phyloP scores from a whole-genome alignment of 2,888 invertebrate species.

The Synergus umbraculus region DNA sequence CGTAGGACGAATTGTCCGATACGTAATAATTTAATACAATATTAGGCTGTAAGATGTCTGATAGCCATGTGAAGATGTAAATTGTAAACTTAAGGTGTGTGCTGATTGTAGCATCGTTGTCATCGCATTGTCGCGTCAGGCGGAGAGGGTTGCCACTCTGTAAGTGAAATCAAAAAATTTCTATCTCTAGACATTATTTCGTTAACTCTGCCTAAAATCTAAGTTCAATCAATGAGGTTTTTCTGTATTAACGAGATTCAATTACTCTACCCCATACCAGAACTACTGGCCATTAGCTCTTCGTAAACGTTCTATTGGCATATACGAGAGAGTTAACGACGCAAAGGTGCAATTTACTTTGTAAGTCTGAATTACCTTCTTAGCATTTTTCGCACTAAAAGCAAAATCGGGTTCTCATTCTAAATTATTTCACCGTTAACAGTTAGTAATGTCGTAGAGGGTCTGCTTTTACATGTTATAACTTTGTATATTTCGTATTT shows the following conservation, averaged over 20 bases:
- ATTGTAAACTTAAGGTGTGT: conserved; percentile 73
- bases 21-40: conserved; percentile 64
- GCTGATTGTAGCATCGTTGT: conserved; percentile 77
- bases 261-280: conserved; percentile 58
- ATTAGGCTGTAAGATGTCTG: conserved; percentile 71
- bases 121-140: conserved; percentile 76
- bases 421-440: conserved; percentile 49
- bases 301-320: conserved; percentile 56
- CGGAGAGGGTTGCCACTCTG: conserved; percentile 77
- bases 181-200: conserved; percentile 71
- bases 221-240: not conserved
- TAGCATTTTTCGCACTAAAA: conserved; percentile 54
- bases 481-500: conserved; percentile 47
- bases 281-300: conserved; percentile 57
- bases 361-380: conserved; percentile 61
- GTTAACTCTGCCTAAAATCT: conserved; percentile 43
- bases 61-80: conserved; percentile 65
- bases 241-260: conserved; percentile 36
- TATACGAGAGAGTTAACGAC: conserved; percentile 60
- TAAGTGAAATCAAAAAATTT: conserved; percentile 76
- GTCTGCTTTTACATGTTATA: conserved; percentile 44
- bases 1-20: conserved; percentile 48
- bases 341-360: conserved; percentile 61
- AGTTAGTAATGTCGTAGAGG: conserved; percentile 45
- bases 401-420: conserved; percentile 50